These are phyloP conservation scores for Armadillidium nasatum DNA, from an alignment of 1,140 invertebrate species.

Conservation along the genomic window DNA sequence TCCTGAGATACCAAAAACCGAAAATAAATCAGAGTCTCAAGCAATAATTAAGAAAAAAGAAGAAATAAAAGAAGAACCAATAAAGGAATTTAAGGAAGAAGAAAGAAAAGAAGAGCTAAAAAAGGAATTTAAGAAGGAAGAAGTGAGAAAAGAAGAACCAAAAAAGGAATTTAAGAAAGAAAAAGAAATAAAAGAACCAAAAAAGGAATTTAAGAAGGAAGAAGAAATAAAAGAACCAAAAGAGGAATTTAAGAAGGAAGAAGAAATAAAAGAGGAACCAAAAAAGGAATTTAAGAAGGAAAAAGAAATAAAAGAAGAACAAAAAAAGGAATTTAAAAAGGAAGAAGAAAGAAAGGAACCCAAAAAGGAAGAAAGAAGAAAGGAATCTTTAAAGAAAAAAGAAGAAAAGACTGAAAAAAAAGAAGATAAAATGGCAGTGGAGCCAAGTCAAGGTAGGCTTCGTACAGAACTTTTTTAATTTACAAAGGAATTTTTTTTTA, in stretches of 20 bases:
- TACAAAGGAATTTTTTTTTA: too few species aligned
- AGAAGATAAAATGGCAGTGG: background rate
- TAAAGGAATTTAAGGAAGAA: conserved; percentile 12
- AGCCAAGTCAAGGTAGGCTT: too few species aligned
- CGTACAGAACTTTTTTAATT: too few species aligned
- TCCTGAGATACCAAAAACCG: background rate
- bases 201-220: too few species aligned
- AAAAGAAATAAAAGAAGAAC: too few species aligned
- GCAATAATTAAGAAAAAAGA: background rate
- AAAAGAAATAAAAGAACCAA: too few species aligned
- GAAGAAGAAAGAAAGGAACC: conserved; percentile 19
- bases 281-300: too few species aligned
- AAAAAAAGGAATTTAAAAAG: too few species aligned
- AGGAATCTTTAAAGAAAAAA: background rate
- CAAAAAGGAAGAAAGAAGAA: conserved; percentile 19
- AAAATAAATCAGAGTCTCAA: background rate
- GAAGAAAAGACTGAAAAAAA: conserved; percentile 12
- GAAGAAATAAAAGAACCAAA: too few species aligned
- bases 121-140: background rate
- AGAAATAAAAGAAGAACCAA: conserved; percentile 7
- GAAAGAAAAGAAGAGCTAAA: conserved; percentile 12
- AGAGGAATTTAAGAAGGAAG: too few species aligned
- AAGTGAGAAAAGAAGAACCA: conserved; percentile 16
- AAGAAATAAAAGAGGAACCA: too few species aligned
- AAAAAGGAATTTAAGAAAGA: too few species aligned